Conservation (phyloP, 2,888 invertebrate species). For the Sthenelais limicola region DNA sequence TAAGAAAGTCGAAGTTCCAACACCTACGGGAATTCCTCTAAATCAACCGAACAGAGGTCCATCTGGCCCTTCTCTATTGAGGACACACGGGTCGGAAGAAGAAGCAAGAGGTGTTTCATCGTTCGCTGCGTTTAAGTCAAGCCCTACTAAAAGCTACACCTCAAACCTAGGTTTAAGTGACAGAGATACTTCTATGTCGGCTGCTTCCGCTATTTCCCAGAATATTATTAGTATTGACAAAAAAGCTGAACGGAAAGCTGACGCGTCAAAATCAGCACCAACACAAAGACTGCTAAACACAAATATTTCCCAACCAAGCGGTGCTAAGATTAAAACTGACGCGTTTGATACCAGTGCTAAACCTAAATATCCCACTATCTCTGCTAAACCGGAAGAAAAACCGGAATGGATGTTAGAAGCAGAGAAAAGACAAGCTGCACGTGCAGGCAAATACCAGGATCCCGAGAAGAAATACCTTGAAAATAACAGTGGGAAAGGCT, state of each 20-base stretch:
- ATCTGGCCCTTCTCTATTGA: not conserved
- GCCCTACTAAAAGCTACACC: not conserved
- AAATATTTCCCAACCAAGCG: constrained; percentile 21
- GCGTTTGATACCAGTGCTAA: not conserved
- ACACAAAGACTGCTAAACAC: not conserved
- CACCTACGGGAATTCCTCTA: not conserved
- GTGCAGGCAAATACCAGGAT: constrained; percentile 52
- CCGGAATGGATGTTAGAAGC: constrained; percentile 50
- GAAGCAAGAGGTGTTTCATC: not conserved
- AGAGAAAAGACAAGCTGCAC: constrained; percentile 57
- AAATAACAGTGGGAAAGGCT: too few species aligned
- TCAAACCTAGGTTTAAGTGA: constrained; percentile 9
- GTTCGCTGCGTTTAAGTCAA: constrained; percentile 16
- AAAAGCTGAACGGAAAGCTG: not conserved
- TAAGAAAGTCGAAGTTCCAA: not conserved
- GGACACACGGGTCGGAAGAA: not conserved
- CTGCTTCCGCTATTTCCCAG: too few species aligned
- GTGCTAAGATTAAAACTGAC: constrained; percentile 32
- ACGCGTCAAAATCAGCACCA: not conserved
- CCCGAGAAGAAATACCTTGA: constrained; percentile 40
- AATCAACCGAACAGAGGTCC: not conserved
- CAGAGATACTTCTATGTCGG: too few species aligned
- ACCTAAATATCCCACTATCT: not conserved
- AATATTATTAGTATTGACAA: too few species aligned
- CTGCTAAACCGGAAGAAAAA: not conserved